Percentiles rank a stretch among this genome's conserved stretches.
phyloP scores from a whole-genome alignment of 2,113 vertebrate species.

The Bucco capensis region DNA sequence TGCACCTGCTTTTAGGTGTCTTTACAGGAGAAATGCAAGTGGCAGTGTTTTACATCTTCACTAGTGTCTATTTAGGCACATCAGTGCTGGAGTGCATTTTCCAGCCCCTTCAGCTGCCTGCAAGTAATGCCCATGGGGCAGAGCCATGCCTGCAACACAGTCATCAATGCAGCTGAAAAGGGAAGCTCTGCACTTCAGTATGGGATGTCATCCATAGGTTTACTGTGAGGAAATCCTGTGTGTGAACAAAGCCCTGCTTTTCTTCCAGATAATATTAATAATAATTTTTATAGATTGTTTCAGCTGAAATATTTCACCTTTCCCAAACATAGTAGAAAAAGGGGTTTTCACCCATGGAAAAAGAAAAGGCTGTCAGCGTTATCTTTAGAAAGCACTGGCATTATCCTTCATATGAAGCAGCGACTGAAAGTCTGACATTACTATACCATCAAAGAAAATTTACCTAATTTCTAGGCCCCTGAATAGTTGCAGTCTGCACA shows the following conservation, averaged over 20 bases:
- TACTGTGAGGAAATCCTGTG: constrained; percentile 29
- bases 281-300: background rate
- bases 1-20: background rate
- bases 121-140: background rate
- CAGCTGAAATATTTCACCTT: background rate
- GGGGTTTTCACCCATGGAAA: background rate
- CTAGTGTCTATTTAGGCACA: accelerated
- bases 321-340: background rate
- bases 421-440: background rate
- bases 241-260: constrained; percentile 1
- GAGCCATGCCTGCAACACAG: background rate
- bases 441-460: background rate
- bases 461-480: background rate
- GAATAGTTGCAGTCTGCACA: background rate
- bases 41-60: background rate
- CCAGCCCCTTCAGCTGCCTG: background rate
- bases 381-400: background rate
- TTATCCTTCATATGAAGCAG: background rate
- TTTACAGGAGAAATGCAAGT: background rate
- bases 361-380: background rate
- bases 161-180: accelerated
- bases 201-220: background rate
- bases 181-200: background rate
- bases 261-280: background rate
- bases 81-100: accelerated